Base-by-base conservation (phyloP, 2,797 vertebrate genomes). In the Merluccius polli region DNA sequence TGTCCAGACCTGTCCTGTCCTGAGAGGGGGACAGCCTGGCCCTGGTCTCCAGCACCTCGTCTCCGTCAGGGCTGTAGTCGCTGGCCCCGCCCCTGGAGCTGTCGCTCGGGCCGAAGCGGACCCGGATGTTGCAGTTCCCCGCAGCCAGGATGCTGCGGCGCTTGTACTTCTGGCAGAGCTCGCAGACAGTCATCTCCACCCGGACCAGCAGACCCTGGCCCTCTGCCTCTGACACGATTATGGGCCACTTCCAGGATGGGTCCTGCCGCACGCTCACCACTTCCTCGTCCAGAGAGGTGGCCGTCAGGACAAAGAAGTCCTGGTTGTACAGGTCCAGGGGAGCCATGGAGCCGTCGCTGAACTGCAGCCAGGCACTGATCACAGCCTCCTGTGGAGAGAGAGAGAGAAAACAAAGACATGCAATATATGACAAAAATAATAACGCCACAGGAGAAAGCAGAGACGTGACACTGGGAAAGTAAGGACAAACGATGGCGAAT, bases 281-380 rank as follows among this genome's bases (percentile, higher is more conserved):
- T 0, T 92, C 91, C 69, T 97, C 95, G 0, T 98, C 95, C 36
- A 98, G 87, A 0, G 98, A 98, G 21, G 90, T 91, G 52, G 95
- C 95, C 0, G 94, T 94, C 74, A 99, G 93, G 9, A 95, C 88
- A 79, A 97, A 99, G 83, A 95, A 95, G 78, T 95, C 94, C 0
- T 93, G 33, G 84, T 96, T 92, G 7, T 98, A 99, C 59, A 98
- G 94, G 84, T 98, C 96, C 79, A 99, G 89, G 0, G 97, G 97
- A 0, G 96, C 95, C 75, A 94, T 92, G 0, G 96, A 95, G 85
- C 96, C 95, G 0, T 99, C 98, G 0, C 96, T 99, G 93, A 98
- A 99, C 90, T 96, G 97, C 15, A 99, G 94, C 97, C 97, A 99
- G 3, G 94, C 94, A 78, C 96, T 98, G 81, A 98, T 90, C 83